Base-by-base conservation (phyloP, 1,140 invertebrate genomes). In the Neodiprion virginianus region DNA sequence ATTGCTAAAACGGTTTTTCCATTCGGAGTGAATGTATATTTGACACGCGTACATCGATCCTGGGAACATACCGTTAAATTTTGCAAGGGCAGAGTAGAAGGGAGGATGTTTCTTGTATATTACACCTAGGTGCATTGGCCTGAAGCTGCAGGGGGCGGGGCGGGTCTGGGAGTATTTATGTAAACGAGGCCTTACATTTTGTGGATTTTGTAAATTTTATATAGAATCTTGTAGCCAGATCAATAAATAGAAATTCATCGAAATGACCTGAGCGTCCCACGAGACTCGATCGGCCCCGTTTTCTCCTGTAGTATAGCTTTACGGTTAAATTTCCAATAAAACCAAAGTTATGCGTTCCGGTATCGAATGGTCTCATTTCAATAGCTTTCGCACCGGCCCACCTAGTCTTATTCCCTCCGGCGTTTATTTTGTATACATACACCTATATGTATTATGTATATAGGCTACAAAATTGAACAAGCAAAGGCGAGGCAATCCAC, bases 311-410 rank as follows among this genome's bases (percentile, higher is more conserved):
- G 53, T 61, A 61, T 61, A 61, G 53, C 11, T 61, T 61, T 61
- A 61, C 53, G 53, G 53, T n/a, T 61, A 21, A 53, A 67, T 69
- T 69, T 49, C 68, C 68, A 47, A 70, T 66, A 67, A 73, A 73
- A 73, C 48, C 40, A 23, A 66, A 17, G 72, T 66, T 74, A 68
- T 67, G 68, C 73, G 73, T 74, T 74, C 23, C 68, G 68, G 23
- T 14, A 68, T 40, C 40, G 68, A 74, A 73, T 73, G 72, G 66
- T 69, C 69, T 71, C 28, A 76, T 76, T 76, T 76, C 48, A 72
- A 76, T 76, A 76, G 21, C 53, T 61, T 61, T 61, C 53, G 53
- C 53, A 12, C 53, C 2, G 2, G 53, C 4, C 53, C 53, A 61
- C 53, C 53, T 12, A 61, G 53, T 61, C 53, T 61, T 61, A 61